Evolutionary conservation across 2,113 vertebrate species (phyloP).

Genomic region (Junco hyemalis): DNA sequence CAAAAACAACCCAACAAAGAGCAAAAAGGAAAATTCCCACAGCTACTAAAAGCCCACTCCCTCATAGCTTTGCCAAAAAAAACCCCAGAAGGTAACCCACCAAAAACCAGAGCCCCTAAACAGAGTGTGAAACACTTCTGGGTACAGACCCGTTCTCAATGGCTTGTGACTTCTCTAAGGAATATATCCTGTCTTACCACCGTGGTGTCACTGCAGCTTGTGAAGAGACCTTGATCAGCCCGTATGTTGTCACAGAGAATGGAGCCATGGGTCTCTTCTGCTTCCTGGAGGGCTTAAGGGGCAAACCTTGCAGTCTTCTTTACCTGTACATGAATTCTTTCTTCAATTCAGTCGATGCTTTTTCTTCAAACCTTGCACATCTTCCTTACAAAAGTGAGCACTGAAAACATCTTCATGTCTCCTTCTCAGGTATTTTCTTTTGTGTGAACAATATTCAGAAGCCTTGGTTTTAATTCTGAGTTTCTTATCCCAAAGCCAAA

Average conservation of each 20-base stretch:
- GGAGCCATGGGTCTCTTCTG: slow-evolving; percentile 14
- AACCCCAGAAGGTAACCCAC: background rate
- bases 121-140: slow-evolving; percentile 6
- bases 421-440: slow-evolving; percentile 11
- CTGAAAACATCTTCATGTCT: slow-evolving; percentile 12
- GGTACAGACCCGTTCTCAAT: slow-evolving; percentile 44
- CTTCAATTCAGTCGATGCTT: background rate
- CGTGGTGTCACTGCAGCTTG: slow-evolving; percentile 47
- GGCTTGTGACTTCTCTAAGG: slow-evolving; percentile 62
- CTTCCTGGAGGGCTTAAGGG: background rate
- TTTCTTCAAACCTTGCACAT: slow-evolving; percentile 40
- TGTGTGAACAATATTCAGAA: slow-evolving; percentile 9
- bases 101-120: background rate
- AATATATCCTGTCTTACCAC: slow-evolving; percentile 71
- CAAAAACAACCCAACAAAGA: background rate
- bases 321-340: slow-evolving; percentile 5
- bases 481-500: slow-evolving; percentile 60
- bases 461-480: slow-evolving; percentile 43
- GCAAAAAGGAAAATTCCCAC: background rate
- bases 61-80: background rate
- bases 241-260: slow-evolving; percentile 29
- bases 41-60: background rate
- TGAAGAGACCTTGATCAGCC: slow-evolving; percentile 50
- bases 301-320: slow-evolving; percentile 37
- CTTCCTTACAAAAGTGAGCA: slow-evolving; percentile 16